A percentile compares a stretch with the other conserved stretches of the same genome.
phyloP scores from a whole-genome alignment of 2,113 vertebrate genomes.

The Nycticebus coucang region DNA sequence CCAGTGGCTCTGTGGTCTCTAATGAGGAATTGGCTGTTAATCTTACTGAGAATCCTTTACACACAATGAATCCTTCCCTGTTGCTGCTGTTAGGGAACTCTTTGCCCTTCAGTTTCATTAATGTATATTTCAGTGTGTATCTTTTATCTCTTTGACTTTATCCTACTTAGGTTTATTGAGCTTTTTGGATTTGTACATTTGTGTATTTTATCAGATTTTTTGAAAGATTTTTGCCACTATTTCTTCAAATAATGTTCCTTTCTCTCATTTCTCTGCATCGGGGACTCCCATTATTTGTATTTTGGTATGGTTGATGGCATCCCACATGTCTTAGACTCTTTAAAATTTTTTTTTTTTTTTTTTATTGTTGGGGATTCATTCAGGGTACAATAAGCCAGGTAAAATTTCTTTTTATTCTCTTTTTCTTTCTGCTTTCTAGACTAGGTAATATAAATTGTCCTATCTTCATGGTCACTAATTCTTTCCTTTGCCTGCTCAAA shows the following conservation, averaged over 20 bases:
- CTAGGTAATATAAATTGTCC: not conserved
- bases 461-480: not conserved
- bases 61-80: not conserved
- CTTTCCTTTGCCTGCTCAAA: not conserved
- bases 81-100: not conserved
- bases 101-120: not conserved
- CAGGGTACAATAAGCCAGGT: too few relatives aligned
- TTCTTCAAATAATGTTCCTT: not conserved
- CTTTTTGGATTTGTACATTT: constrained; percentile 8
- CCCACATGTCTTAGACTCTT: not conserved
- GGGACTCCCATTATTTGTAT: not conserved
- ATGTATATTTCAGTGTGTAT: not conserved
- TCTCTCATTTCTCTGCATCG: not conserved
- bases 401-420: not conserved
- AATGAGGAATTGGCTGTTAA: not conserved
- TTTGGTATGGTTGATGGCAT: not conserved
- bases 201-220: not conserved
- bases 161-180: not conserved
- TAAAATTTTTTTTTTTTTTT: not conserved
- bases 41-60: not conserved
- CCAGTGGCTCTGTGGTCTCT: not conserved
- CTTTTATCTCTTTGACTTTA: not conserved
- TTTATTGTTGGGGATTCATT: too few relatives aligned
- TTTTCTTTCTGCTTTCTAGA: not conserved
- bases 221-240: not conserved